A percentile compares a stretch with the other conserved stretches of the same genome.
Evolutionary conservation across 2,797 vertebrate genomes (phyloP).

Genomic region (Periophthalmus magnuspinnatus): DNA sequence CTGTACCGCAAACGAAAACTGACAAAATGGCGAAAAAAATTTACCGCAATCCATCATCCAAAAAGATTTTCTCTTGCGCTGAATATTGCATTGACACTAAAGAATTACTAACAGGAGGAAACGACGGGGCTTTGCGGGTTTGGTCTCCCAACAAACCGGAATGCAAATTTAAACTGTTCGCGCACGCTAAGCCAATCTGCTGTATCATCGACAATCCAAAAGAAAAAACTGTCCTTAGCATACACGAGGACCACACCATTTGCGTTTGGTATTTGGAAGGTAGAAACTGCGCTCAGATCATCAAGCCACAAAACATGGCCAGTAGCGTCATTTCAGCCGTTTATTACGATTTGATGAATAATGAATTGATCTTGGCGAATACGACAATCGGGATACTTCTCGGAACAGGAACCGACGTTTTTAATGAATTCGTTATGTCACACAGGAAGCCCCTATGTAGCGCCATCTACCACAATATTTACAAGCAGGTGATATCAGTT

Average conservation of each 20-base stretch:
- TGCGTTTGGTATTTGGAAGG: slow-evolving; percentile 1
- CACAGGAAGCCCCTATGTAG: slow-evolving; percentile 14
- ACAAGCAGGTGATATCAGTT: slow-evolving; percentile 25
- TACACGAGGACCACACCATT: slow-evolving; percentile 13
- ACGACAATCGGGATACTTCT: slow-evolving; percentile 9
- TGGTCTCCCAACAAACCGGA: background rate
- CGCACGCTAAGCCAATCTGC: background rate
- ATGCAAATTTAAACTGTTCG: accelerated
- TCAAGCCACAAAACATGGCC: background rate
- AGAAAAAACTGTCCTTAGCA: background rate
- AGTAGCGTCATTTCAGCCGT: background rate
- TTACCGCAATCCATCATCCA: background rate
- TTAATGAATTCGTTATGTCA: background rate
- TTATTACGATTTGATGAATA: slow-evolving; percentile 24
- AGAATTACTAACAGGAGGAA: slow-evolving; percentile 11
- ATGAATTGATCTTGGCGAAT: slow-evolving; percentile 26
- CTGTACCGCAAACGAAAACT: accelerated
- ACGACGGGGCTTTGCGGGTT: slow-evolving; percentile 11
- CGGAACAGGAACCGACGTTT: slow-evolving; percentile 35
- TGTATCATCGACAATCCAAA: background rate
- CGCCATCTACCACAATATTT: slow-evolving; percentile 16
- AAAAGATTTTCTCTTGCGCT: slow-evolving; percentile 5
- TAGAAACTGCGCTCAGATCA: slow-evolving; percentile 11
- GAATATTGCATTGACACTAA: background rate
- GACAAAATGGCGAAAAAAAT: accelerated